These are phyloP conservation scores for Stomorhina lunata DNA, from an alignment of 2,888 invertebrate genomes.

Conservation along the genomic window DNA sequence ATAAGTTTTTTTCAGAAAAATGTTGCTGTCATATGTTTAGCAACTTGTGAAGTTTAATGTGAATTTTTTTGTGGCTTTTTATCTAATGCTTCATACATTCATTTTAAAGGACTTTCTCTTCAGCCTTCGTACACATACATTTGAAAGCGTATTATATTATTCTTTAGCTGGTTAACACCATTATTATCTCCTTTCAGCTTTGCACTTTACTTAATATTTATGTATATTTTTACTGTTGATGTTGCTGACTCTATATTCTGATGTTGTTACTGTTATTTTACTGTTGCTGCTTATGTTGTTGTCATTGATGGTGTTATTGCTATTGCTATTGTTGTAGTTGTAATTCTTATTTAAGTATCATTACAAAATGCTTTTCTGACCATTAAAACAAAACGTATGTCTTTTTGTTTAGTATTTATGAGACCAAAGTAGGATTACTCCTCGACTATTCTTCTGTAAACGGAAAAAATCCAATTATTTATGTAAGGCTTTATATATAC, in stretches of 20 bases:
- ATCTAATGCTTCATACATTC: not conserved
- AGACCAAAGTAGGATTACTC: slow-evolving; percentile 51
- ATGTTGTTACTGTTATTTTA: not conserved
- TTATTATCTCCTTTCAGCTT: slow-evolving; percentile 55
- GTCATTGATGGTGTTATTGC: not conserved
- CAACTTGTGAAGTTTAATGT: not conserved
- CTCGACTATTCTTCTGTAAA: not conserved
- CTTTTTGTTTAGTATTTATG: slow-evolving; percentile 53
- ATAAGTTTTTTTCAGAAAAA: no score
- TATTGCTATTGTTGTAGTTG: slow-evolving; percentile 15
- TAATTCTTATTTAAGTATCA: slow-evolving; percentile 59
- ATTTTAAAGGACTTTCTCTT: no score
- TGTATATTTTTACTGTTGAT: slow-evolving; percentile 36
- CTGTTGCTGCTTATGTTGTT: not conserved
- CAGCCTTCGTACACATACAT: not conserved
- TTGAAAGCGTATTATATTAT: slow-evolving; percentile 35
- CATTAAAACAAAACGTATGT: slow-evolving; percentile 63
- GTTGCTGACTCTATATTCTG: slow-evolving; percentile 13
- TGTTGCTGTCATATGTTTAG: no score
- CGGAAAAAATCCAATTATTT: not conserved
- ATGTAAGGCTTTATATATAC: slow-evolving; percentile 18
- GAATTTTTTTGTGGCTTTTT: not conserved
- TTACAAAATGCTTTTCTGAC: slow-evolving; percentile 66
- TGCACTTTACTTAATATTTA: slow-evolving; percentile 59
- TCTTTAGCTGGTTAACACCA: slow-evolving; percentile 51